Conservation (phyloP, 2,113 vertebrate species). For the Hepsetus odoe region DNA sequence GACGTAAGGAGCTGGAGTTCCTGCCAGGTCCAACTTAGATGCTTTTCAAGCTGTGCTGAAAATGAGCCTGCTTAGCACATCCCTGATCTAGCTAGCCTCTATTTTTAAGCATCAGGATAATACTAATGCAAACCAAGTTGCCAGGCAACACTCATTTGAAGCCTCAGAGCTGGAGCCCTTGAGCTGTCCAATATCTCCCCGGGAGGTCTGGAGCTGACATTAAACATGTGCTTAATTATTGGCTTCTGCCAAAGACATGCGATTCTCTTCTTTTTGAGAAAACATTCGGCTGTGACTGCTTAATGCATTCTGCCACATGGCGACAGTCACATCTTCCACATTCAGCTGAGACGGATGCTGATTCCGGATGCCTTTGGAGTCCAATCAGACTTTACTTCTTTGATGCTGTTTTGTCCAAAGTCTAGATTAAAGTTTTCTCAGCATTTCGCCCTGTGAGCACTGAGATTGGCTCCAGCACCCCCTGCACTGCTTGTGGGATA, state of each 20-base stretch:
- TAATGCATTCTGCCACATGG: slow-evolving; percentile 3
- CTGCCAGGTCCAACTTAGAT: not conserved
- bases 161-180: slow-evolving; percentile 5
- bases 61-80: not conserved
- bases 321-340: not conserved
- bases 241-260: slow-evolving; percentile 36
- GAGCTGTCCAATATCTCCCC: slow-evolving; percentile 31
- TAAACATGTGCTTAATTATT: slow-evolving; percentile 54
- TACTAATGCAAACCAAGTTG: slow-evolving; percentile 36
- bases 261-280: slow-evolving; percentile 25
- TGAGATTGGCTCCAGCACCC: too few relatives aligned
- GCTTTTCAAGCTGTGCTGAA: not conserved
- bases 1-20: not conserved
- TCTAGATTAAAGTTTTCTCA: too few relatives aligned
- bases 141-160: slow-evolving; percentile 44
- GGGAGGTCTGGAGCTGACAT: slow-evolving; percentile 40
- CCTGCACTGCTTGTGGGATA: too few relatives aligned
- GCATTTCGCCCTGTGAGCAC: too few relatives aligned
- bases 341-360: not conserved
- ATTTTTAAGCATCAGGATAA: slow-evolving; percentile 20
- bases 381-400: too few relatives aligned
- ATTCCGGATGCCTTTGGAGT: too few relatives aligned
- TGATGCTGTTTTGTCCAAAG: too few relatives aligned
- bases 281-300: slow-evolving; percentile 8
- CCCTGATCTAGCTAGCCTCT: slow-evolving; percentile 1